Evolutionary conservation across 2,113 vertebrate genomes (phyloP), one percentile per base, ranked within the genome.

Genomic region (Nesogale talazaci): DNA sequence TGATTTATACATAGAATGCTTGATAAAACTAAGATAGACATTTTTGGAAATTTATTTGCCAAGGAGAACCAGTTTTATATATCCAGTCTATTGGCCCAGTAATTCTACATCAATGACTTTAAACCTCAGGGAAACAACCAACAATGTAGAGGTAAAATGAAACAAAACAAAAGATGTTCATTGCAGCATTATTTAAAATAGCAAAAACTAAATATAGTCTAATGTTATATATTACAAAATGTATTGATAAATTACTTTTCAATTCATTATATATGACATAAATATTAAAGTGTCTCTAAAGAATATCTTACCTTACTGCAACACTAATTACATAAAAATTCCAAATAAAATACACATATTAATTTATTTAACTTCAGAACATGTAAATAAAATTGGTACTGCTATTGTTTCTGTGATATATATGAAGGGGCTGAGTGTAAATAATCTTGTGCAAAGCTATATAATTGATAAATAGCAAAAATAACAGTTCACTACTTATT

Each of bases 261-360:
- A 78, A 38, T 42, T 93, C 12, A 93, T 42, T 12, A 19, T 67
- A 94, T 61, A 63, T 6, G 46, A 85, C 85, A 70, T 77, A 1
- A 34, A 38, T 29, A 23, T 92, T 89, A 61, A 61, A 87, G 22
- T 61, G 34, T 56, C 85, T 93, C 65, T 76, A 61, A 70, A 67
- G 23, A 75, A 69, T 57, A 69, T 31, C 40, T 90, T 83, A 83
- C 5, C 31, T 27, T 36, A 67, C 1, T 83, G 12, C 36, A 67
- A 25, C 2, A 3, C 27, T 46, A 87, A 87, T 72, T 88, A 84
- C 20, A 38, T 25, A 16, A 56, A 80, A 10, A 16, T 56, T 88
- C 19, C n/a, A 2, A 63, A 10, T 78, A 63, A 11, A 40, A 77
- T 36, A 69, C 8, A 40, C 63, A 25, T 77, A 63, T 76, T 87